phyloP scores from a whole-genome alignment of 2,888 invertebrate genomes.

The Tinea pellionella region DNA sequence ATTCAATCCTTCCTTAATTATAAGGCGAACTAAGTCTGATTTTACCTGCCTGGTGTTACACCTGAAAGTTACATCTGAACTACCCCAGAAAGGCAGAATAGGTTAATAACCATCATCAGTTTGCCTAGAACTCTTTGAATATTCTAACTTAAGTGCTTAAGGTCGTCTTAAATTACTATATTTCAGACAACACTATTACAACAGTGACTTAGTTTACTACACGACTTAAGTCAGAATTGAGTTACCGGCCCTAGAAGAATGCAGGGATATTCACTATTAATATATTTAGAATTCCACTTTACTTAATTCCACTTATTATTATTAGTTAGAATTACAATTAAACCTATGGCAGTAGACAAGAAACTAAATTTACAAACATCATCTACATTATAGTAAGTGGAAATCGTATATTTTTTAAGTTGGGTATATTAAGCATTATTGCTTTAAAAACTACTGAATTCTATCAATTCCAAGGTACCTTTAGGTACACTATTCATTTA shows the following conservation, averaged over 20 bases:
- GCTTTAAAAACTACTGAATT: background rate
- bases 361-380: background rate
- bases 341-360: background rate
- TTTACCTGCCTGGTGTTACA: too few relatives aligned
- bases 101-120: too few relatives aligned
- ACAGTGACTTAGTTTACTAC: conserved; percentile 14
- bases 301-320: background rate
- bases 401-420: background rate
- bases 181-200: too few relatives aligned
- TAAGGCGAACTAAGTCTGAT: too few relatives aligned
- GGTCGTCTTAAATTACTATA: too few relatives aligned
- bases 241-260: background rate
- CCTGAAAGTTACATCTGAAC: too few relatives aligned
- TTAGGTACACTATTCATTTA: background rate
- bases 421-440: background rate
- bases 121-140: too few relatives aligned
- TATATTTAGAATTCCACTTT: background rate
- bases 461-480: background rate
- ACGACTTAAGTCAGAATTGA: conserved; percentile 15
- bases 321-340: background rate
- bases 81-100: too few relatives aligned
- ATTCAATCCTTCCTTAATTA: too few relatives aligned
- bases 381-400: background rate
- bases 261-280: background rate
- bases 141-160: too few relatives aligned